Conservation (phyloP, 2,797 vertebrate species). For the Enteromius argenteus region DNA sequence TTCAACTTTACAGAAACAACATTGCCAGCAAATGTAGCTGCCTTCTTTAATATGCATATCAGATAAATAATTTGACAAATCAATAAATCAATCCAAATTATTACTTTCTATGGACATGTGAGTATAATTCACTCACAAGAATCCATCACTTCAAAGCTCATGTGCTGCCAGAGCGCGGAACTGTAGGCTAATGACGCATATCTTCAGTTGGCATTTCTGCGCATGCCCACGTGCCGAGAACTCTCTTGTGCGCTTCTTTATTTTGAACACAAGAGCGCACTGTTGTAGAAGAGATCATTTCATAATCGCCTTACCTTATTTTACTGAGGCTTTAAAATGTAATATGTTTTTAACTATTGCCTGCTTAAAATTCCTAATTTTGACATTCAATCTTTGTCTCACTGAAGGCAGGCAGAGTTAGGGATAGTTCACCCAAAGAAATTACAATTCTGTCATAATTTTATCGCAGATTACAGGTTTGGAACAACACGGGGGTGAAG, state of each 20-base stretch:
- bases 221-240: not conserved
- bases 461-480: not conserved
- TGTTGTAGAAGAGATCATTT: not conserved
- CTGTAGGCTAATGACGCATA: slow-evolving; percentile 1
- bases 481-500: not conserved
- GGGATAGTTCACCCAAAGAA: not conserved
- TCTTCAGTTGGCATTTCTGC: not conserved
- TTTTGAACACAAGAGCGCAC: slow-evolving; percentile 20
- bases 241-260: not conserved
- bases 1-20: too few species aligned
- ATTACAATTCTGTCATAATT: not conserved
- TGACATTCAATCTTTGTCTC: not conserved
- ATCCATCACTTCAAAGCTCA: not conserved
- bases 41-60: too few species aligned
- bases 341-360: not conserved
- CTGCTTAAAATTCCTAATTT: not conserved
- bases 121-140: not conserved
- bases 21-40: too few species aligned
- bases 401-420: not conserved
- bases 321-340: not conserved
- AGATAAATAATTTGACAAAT: not conserved
- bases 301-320: not conserved
- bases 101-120: not conserved
- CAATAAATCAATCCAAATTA: not conserved
- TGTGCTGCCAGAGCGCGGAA: not conserved